Evolutionary conservation across 2,113 vertebrate species (phyloP), one percentile per base, ranked within the genome.

Genomic region (Ochotona curzoniae): DNA sequence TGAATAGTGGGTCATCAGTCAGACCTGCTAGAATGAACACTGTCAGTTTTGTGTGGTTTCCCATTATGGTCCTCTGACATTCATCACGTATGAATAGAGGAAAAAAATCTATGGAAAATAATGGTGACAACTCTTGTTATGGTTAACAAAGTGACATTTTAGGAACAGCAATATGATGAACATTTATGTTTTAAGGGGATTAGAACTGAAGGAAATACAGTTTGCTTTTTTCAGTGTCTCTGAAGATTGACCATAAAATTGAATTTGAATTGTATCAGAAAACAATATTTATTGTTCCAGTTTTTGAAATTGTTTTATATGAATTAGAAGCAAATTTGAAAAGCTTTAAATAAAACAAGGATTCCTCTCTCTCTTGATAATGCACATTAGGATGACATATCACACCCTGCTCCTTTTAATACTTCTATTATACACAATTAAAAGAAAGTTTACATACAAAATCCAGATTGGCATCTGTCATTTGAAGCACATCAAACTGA

Each of bases 21-120:
- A 97, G 63, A 30, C 96, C 93, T 28, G 69, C 38, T 15, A 96
- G 35, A 28, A 97, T 86, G 87, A 97, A 96, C 85, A 93, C 9
- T 75, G 32, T 94, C 28, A 88, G 15, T 18, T 0, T 70, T 8
- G 83, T 96, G 6, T 78, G 74, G 76, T 97, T 97, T 87, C 28
- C 54, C 96, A 97, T 96, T 73, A 67, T 1, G 26, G 20, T 60
- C 10, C 23, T 94, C 60, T 83, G 71, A 57, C 3, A 20, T 30
- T 54, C 66, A 61, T 5, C 74, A 47, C 4, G 2, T 67, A 44
- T 84, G 10, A 71, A 84, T 2, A 61, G 18, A 44, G 38, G 25
- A 12, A 23, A 5, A 9, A n/a, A 60, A 0, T 11, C 2, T n/a
- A 26, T 2, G 73, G 28, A 49, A 44, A 80, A 44, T 44, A 44